Evolutionary conservation across 2,113 vertebrate genomes (phyloP).

Genomic region (Furnarius figulus): DNA sequence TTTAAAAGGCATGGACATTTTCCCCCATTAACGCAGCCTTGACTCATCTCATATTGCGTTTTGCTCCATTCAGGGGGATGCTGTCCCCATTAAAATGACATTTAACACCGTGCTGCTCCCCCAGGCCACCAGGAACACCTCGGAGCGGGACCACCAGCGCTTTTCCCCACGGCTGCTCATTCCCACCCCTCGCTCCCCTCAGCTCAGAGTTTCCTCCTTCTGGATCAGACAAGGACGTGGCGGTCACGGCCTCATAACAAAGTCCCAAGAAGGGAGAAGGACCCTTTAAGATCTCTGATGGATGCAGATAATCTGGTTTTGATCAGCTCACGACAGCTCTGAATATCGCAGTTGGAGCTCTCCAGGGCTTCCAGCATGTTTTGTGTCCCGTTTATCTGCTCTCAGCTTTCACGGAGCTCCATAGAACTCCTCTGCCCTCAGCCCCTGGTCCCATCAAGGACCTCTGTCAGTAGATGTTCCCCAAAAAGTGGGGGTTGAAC

Average conservation of each 20-base stretch:
- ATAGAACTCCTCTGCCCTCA: rapidly evolving
- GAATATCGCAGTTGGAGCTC: background rate
- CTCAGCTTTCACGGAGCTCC: background rate
- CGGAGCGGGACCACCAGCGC: background rate
- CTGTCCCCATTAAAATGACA: constrained; percentile 27
- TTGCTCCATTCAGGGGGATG: background rate
- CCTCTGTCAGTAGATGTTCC: background rate
- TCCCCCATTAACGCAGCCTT: background rate
- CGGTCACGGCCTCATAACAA: rapidly evolving
- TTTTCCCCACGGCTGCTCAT: background rate
- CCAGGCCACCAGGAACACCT: rapidly evolving
- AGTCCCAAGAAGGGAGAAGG: background rate
- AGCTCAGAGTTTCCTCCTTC: background rate
- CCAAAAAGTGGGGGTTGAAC: rapidly evolving
- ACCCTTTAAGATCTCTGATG: background rate
- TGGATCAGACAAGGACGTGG: background rate
- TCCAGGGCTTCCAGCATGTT: background rate
- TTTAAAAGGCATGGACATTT: background rate
- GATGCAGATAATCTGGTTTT: background rate
- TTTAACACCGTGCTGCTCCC: background rate
- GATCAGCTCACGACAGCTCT: background rate
- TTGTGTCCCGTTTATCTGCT: background rate
- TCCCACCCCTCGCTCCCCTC: background rate
- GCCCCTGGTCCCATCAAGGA: background rate
- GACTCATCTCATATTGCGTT: background rate